Evolutionary conservation across 2,797 vertebrate genomes (phyloP).

Genomic region (Hydrocynus forskahlii): DNA sequence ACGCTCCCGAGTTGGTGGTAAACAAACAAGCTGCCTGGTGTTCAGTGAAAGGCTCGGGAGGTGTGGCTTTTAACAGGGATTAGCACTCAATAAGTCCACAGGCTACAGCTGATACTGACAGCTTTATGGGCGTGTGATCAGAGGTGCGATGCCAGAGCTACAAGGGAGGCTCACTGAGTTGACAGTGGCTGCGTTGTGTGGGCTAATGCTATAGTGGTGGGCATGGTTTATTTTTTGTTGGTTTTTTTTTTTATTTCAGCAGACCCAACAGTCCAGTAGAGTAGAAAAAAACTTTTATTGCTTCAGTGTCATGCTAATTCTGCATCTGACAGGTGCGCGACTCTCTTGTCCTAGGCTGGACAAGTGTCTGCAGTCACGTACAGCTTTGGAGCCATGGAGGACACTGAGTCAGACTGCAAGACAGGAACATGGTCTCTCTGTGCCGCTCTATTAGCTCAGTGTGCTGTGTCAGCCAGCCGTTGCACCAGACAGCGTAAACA

Average conservation of each 20-base stretch:
- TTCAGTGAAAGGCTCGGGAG: slow-evolving; percentile 47
- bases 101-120: slow-evolving; percentile 65
- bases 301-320: no score
- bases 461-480: slow-evolving; percentile 60
- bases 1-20: slow-evolving; percentile 39
- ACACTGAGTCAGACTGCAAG: slow-evolving; percentile 40
- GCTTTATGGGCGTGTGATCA: slow-evolving; percentile 73
- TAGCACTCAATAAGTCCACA: slow-evolving; percentile 62
- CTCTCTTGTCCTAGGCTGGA: neutral
- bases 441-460: slow-evolving; percentile 52
- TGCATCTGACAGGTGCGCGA: neutral
- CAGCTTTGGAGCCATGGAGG: neutral
- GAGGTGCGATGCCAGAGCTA: slow-evolving; percentile 67
- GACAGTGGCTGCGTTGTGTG: neutral
- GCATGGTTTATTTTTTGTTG: no score
- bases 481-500: slow-evolving; percentile 53
- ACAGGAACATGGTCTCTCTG: slow-evolving; percentile 25
- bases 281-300: neutral
- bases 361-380: slow-evolving; percentile 33
- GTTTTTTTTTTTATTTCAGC: no score
- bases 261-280: neutral
- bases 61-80: slow-evolving; percentile 56
- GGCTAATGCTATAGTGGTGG: neutral
- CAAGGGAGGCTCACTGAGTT: slow-evolving; percentile 57
- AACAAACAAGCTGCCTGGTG: slow-evolving; percentile 45